Base-by-base conservation (phyloP, 1,140 invertebrate genomes). In the Tetragonula clypearis region DNA sequence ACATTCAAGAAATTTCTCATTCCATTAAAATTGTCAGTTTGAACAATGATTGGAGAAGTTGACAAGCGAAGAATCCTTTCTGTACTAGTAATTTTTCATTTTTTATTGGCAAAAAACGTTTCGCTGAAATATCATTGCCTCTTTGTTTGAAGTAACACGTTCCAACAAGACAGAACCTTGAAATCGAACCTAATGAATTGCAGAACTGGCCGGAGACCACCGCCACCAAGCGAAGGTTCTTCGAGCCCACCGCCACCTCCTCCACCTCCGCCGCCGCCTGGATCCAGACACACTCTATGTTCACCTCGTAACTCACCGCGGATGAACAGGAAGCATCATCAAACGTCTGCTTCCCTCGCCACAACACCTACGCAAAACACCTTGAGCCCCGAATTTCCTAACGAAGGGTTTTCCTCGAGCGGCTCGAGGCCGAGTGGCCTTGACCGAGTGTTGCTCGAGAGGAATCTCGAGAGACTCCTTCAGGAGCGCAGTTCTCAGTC, bases 371-470 rank as follows among this genome's bases (percentile, higher is more conserved):
- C 93, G 58, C 93, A 91, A 71, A 80, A 91, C 80, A 81, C 87
- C 60, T 30, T 91, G 30, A 84, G 26, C 23, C 86, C 87, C 9
- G 90, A 91, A 35, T 88, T 89, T 86, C 53, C 86, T 71, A 30
- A 79, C 74, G 78, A 91, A 75, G 86, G 73, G n/a, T 85, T 89
- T 26, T 30, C 90, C 12, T 79, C 79, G 14, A 88, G 82, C 53
- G 90, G 92, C 5, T 93, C 94, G n/a, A 92, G 92, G 77, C 91
- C 91, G 84, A 94, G 87, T 75, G 95, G 95, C 41, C 93, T 96
- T 74, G 96, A 97, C 87, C 94, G 96, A 79, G 95, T 96, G 19
- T 92, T 96, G 12, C 92, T 96, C 0, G 96, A 96, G 86, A 93
- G 96, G 82, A 96, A 96, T 88, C 94, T 96, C 55, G 96, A 96